Conservation (phyloP, 2,113 vertebrate genomes). For the Pygoscelis adeliae region DNA sequence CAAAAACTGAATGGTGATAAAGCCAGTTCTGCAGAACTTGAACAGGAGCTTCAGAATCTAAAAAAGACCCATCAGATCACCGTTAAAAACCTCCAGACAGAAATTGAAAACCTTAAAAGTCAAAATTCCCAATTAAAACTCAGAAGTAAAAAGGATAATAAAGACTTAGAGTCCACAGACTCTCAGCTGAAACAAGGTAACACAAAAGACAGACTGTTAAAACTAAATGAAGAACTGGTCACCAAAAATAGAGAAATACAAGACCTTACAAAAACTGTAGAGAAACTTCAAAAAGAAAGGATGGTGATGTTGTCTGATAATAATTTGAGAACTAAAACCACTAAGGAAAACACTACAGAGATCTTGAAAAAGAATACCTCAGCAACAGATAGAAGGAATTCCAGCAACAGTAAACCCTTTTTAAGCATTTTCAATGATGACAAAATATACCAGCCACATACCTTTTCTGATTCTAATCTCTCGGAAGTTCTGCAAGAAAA, state of each 20-base stretch:
- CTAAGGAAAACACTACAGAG: conserved; percentile 24
- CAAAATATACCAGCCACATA: conserved; percentile 80
- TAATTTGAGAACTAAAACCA: conserved; percentile 27
- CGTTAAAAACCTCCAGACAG: conserved; percentile 76
- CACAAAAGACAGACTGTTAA: conserved; percentile 73
- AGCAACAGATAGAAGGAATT: conserved; percentile 3
- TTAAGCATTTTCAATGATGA: conserved; percentile 53
- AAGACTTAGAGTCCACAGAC: conserved; percentile 57
- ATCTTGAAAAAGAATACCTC: conserved; percentile 33
- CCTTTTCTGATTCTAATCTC: conserved; percentile 79
- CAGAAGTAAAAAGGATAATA: conserved; percentile 44
- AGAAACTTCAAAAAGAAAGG: conserved; percentile 88
- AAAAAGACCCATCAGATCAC: conserved; percentile 71
- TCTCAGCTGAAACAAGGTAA: conserved; percentile 77
- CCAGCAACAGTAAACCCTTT: conserved; percentile 20
- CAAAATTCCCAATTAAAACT: conserved; percentile 75
- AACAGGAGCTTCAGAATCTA: conserved; percentile 75
- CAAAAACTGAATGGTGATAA: conserved; percentile 18
- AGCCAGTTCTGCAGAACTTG: conserved; percentile 45
- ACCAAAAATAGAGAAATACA: conserved; percentile 84
- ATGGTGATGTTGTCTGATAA: conserved; percentile 77
- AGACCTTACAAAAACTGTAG: conserved; percentile 87
- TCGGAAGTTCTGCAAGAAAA: conserved; percentile 87
- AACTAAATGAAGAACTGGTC: conserved; percentile 84
- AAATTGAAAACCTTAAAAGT: conserved; percentile 74